Evolutionary conservation across 2,113 vertebrate genomes (phyloP), one percentile per base, ranked within the genome.

Genomic region (Camelus dromedarius): DNA sequence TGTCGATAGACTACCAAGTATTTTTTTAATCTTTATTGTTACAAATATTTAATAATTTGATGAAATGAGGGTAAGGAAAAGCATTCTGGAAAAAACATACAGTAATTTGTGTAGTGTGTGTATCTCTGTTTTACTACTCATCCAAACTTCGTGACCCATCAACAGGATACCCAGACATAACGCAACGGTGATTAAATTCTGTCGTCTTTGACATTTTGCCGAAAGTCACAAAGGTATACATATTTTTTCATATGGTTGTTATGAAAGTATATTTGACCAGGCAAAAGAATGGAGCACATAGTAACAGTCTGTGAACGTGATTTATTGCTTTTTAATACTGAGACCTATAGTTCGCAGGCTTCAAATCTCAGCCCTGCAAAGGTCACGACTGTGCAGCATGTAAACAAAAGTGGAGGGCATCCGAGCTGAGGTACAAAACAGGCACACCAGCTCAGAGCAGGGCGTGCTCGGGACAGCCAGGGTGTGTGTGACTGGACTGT

Each of bases 51-150:
- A 89, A 58, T 64, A 62, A 62, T 87, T 89, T 77, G 12, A 16
- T 87, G 46, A 89, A 76, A 69, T 75, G 6, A 66, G 72, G 19
- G 11, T 86, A 60, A 95, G 30, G 52, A 54, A 89, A 92, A n/a
- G 50, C 11, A 86, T 73, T 79, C 73, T 72, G 42, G 30, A 80
- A n/a, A 58, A 89, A 62, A 54, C n/a, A 35, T 42, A n/a, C 16
- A 70, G 48, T 32, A n/a, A 62, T 18, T 66, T 20, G 13, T 42
- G 14, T 80, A 75, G 67, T 85, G 48, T 35, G 16, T 42, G 35
- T 52, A 32, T 84, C 62, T 38, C 5, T 64, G 16, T 76, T 35
- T 70, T 90, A 14, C 14, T 89, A 38, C 11, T 26, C 15, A 75
- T 46, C 22, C n/a, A 38, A 58, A 26, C 13, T 82, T 70, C 35